A percentile compares a stretch with the other conserved stretches of the same genome.
Evolutionary conservation across 2,888 invertebrate species (phyloP).

Genomic region (Asteroscopus sphinx): DNA sequence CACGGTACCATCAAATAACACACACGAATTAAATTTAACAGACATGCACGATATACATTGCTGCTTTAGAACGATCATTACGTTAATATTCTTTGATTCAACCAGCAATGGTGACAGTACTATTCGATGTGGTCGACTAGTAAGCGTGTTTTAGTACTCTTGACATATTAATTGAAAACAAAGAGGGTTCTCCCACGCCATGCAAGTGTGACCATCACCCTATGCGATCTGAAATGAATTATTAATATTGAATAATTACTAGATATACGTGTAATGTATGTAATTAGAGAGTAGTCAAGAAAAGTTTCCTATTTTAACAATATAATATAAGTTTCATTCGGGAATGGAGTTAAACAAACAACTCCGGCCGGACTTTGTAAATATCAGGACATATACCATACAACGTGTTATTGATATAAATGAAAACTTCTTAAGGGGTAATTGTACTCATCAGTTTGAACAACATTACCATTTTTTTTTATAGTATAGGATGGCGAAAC

Average conservation of each 20-base stretch:
- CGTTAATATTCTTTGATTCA: not conserved
- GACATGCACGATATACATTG: constrained; percentile 17
- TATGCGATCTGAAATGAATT: constrained; percentile 60
- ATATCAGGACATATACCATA: no score
- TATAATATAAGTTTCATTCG: no score
- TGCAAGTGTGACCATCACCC: constrained; percentile 72
- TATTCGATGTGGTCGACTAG: fast-evolving
- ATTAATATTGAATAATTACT: constrained; percentile 35
- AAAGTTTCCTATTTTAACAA: not conserved
- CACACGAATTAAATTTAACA: constrained; percentile 26
- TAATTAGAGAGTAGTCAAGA: constrained; percentile 2
- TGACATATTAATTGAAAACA: constrained; percentile 60
- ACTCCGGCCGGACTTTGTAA: no score
- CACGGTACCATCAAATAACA: constrained; percentile 18
- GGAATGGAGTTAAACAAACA: no score
- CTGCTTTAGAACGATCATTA: constrained; percentile 1
- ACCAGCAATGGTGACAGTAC: constrained; percentile 9
- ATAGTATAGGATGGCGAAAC: no score
- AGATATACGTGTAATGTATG: constrained; percentile 18
- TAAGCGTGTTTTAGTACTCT: constrained; percentile 11
- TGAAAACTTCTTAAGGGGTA: no score
- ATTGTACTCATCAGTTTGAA: no score
- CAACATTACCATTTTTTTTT: no score
- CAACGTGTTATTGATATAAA: no score
- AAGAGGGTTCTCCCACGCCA: constrained; percentile 70